Base-by-base conservation (phyloP, 2,113 vertebrate species). In the Rhombomys opimus region DNA sequence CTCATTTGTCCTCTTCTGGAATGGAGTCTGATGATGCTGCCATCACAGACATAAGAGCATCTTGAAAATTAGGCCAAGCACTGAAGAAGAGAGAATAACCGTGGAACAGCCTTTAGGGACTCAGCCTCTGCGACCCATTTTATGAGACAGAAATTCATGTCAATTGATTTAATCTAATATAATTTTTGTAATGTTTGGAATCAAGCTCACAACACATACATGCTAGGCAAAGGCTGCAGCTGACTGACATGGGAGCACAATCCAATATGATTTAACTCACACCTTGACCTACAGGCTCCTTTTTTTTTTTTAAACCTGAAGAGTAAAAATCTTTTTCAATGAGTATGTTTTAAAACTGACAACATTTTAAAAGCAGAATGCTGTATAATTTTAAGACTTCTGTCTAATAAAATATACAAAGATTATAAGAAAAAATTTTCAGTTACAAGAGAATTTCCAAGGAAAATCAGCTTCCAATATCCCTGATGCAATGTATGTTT, bases 81-180 rank as follows among this genome's bases (percentile, higher is more conserved):
- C 23, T 88, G 11, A 35, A 84, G 14, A 50, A 75, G 23, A 63
- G 2, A 67, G 11, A 90, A 9, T 35, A 61, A 23, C 10, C 22
- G 6, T 76, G 10, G 25, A 75, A 1, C 65, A 78, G 20, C 72
- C 9, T 76, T 52, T 5, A 18, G 52, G n/a, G 2, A 70, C 12
- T n/a, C 30, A 20, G 50, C 3, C 7, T 76, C 22, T 22, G 4
- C 46, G 63, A 85, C 78, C 2, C 38, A 75, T 59, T 22, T 52
- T 2, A 57, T n/a, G 22, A 92, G 2, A 84, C 9, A 68, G 15
- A 90, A 92, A 95, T 85, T 77, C 14, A 68, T 91, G n/a, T 75
- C 87, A 73, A 67, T 30, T 90, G 86, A 72, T 20, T 88, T 81
- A 94, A 89, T 81, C 13, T 32, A 95, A 75, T 75, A 70, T 65